Evolutionary conservation across 2,797 vertebrate genomes (phyloP), one percentile per base, ranked within the genome.

Genomic region (Muscicapa comitata): DNA sequence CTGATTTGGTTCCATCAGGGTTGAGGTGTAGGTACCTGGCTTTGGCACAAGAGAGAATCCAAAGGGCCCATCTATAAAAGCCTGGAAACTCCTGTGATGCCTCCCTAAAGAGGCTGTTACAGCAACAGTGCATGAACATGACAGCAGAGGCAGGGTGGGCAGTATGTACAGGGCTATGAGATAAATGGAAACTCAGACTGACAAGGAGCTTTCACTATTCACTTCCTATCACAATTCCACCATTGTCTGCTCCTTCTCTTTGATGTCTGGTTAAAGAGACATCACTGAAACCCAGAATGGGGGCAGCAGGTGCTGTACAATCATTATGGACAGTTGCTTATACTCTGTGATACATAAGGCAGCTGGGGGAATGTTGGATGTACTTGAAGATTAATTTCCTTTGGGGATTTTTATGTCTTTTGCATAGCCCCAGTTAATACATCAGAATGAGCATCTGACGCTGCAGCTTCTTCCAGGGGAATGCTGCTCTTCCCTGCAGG

Each of bases 191-290:
- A 78, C 25, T 70, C 81, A 68, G 86, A 77, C 68, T 95, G 92
- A 95, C 91, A 93, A 85, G 54, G 48, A 89, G 81, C 95, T 96
- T 97, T 95, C 91, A 88, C 81, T 96, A 70, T 93, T 96, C 89
- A 86, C 94, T 94, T 94, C 66, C 91, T 88, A 86, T 92, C 89
- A 97, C 94, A 96, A 94, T 96, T 93, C 94, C 55, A 72, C 88
- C 91, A 94, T 97, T 96, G 94, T 97, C 75, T 96, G 65, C 68
- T 90, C 57, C 54, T 94, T 94, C 89, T 77, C 92, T 96, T 97
- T 96, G 94, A 97, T 94, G 95, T 96, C 84, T 94, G 84, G 90
- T 83, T 89, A 83, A 79, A 95, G 57, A 95, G 84, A 71, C 78
- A 71, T 94, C 81, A 71, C 78, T 95, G 94, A 95, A 95, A 85